Evolutionary conservation across 2,888 invertebrate species (phyloP), one percentile per base, ranked within the genome.

Genomic region (Scaptomyza reducta): DNA sequence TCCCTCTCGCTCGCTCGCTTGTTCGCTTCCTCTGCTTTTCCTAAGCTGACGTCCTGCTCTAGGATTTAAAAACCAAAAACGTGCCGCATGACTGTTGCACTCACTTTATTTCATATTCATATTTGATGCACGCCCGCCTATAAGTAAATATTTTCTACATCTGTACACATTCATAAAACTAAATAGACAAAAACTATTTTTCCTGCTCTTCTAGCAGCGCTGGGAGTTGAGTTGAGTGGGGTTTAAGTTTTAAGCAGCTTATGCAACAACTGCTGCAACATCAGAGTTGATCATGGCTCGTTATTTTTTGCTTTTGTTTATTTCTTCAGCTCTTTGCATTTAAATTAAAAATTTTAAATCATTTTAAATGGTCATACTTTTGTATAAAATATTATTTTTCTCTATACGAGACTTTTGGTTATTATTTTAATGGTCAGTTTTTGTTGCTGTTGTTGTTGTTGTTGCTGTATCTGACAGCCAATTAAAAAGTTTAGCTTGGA

Each of bases 211-310:
- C 31, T 18, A 10, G 53, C 25, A 10, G 45, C 5, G 1, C 14
- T 9, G 29, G 47, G 29, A 7, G 3, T 14, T 31, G 38, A 40
- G 33, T 14, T n/a, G 31, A 31, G 31, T 27, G 1, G 29, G 18
- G 33, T 47, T 58, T 25, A 58, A 59, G 16, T 71, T 77, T 70
- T 83, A 82, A 82, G 75, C 84, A 46, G 81, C 84, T 82, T 87
- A 84, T 70, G 70, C 46, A 47, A 25, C 25, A 49, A 38, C 45
- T 53, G 46, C 49, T n/a, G 10, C 10, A 61, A 57, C 35, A 13
- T 14, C 29, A 31, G 25, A 13, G 16, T 57, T 40, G 33, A 9
- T 3, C 44, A 33, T 14, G n/a, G 13, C 13, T 44, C n/a, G 51
- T n/a, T 33, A 22, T 22, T 22, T 22, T 22, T 22, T 22, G 22